A percentile compares a stretch with the other conserved stretches of the same genome.
Evolutionary conservation across 2,888 invertebrate genomes (phyloP).

Genomic region (Plutella xylostella): DNA sequence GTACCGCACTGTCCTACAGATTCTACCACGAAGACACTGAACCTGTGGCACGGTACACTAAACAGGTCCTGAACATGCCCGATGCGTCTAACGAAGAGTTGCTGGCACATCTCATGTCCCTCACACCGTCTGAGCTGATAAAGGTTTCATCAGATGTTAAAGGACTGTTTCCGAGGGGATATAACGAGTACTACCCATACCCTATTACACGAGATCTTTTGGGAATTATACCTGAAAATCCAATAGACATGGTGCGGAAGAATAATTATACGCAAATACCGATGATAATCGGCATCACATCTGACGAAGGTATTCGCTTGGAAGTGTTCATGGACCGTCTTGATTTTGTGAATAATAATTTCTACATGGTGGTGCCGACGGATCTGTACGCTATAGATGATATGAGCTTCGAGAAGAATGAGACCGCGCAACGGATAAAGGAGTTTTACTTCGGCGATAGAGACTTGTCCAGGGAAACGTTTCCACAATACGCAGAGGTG

Average conservation of each 20-base stretch:
- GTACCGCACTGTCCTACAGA: constrained; percentile 13
- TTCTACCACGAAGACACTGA: constrained; percentile 3
- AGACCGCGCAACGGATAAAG: constrained; percentile 9
- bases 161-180: constrained; percentile 2
- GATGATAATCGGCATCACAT: constrained; percentile 11
- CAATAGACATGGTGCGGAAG: constrained; percentile 7
- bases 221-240: constrained; percentile 4
- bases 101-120: constrained; percentile 5
- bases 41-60: not conserved
- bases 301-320: constrained; percentile 13
- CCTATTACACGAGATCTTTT: constrained; percentile 4
- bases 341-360: constrained; percentile 11
- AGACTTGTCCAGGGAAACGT: constrained; percentile 2
- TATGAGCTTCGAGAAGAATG: constrained; percentile 7
- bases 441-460: constrained; percentile 10
- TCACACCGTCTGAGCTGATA: constrained; percentile 3
- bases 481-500: constrained; percentile 9
- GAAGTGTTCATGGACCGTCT: constrained; percentile 6
- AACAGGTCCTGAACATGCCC: not conserved
- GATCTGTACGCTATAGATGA: constrained; percentile 11
- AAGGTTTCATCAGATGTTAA: not conserved
- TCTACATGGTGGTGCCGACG: constrained; percentile 12
- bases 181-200: constrained; percentile 9
- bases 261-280: constrained; percentile 7
- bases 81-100: constrained; percentile 4